Percentiles rank a stretch among this genome's conserved stretches.
Evolutionary conservation across 2,113 vertebrate species (phyloP).

Genomic region (Pogonocichla stellata): DNA sequence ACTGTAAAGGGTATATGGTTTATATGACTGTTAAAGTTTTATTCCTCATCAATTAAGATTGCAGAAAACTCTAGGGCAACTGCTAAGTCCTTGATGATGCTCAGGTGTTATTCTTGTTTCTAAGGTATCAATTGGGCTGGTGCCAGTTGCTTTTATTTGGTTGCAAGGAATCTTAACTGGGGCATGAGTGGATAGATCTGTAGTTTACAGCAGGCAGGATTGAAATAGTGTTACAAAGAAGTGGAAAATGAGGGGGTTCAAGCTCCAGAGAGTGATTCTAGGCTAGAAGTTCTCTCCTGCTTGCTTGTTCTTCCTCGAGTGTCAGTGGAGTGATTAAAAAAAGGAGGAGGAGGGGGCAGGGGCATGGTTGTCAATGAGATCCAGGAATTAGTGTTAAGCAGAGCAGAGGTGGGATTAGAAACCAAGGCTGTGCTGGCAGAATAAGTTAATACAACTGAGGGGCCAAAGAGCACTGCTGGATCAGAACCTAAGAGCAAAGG

Average conservation of each 20-base stretch:
- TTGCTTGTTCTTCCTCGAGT: neutral
- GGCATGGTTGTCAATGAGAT: accelerated
- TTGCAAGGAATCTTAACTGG: neutral
- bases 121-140: neutral
- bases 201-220: neutral
- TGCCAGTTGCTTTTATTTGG: neutral
- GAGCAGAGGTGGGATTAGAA: neutral
- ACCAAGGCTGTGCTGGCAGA: neutral
- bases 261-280: neutral
- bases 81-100: neutral
- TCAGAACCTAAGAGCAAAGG: neutral
- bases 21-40: neutral
- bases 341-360: no score
- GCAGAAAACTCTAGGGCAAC: neutral
- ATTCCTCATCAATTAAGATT: neutral
- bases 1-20: neutral
- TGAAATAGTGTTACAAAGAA: neutral
- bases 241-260: neutral
- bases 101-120: neutral
- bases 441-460: neutral
- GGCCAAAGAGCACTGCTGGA: neutral
- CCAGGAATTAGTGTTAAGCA: neutral
- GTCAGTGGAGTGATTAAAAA: neutral
- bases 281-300: neutral
- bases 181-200: neutral